Evolutionary conservation across 2,888 invertebrate genomes (phyloP), one percentile per base, ranked within the genome.

Genomic region (Oscheius sp.): DNA sequence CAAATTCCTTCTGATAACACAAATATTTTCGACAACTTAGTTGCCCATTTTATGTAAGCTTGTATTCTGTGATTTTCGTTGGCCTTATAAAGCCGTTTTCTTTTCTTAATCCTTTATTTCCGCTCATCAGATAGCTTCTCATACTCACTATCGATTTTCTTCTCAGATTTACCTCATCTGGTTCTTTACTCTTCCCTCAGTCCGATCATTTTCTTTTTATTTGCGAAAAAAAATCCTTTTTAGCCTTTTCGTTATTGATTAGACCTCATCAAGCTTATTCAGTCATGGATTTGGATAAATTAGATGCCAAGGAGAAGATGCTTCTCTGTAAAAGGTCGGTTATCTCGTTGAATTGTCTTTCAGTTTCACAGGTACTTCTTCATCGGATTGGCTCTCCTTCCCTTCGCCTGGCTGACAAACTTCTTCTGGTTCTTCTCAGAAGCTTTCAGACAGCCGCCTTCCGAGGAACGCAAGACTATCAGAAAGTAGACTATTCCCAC

Each of bases 381-480:
- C 5, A 82, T 82, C 68, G 82, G 82, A 11, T 63, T 76, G 0
- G 76, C 71, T 50, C 77, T 74, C 47, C 66, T 82, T 37, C 82
- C 82, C 9, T 60, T 82, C 9, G 80, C 79, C 58, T 82, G 82
- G 82, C 50, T 80, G 29, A 77, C 76, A 13, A 82, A 82, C 65
- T 47, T 76, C 21, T 66, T 77, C 50, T 82, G 82, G 79, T 82
- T 82, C 63, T 82, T 82, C 70, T 70, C 71, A 10, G 80, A 82
- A 7, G 82, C 82, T 32, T 82, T 80, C 66, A 73, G 76, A 51
- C 65, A 68, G 5, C 81, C 81, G 50, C 13, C 76, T 7, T 76
- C 70, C 13, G n/a, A 33, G 4, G 66, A 76, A 70, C 75, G 78
- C n/a, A 65, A 70, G 10, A 65, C 74, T 76, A 79, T 81, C 59